phyloP scores from a whole-genome alignment of 1,140 invertebrate genomes.

The Teleogryllus occipitalis region DNA sequence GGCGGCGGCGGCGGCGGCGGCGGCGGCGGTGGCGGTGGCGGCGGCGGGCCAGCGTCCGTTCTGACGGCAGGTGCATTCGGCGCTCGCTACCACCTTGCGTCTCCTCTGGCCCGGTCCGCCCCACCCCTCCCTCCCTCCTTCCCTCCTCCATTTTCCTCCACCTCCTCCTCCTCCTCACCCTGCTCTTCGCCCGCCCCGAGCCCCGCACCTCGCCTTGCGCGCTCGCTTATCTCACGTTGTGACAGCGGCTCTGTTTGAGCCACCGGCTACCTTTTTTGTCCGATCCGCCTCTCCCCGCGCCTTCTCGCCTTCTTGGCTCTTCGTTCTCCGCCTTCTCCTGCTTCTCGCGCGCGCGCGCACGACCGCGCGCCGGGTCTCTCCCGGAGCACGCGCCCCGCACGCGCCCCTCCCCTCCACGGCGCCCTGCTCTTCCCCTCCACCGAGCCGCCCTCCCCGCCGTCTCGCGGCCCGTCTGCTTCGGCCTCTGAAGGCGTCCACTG shows the following conservation, averaged over 20 bases:
- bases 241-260: slow-evolving; percentile 2
- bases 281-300: not conserved
- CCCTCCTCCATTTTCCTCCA: not conserved
- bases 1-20: no score
- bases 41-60: not conserved
- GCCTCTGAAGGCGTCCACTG: no score
- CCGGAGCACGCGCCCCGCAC: not conserved
- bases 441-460: not conserved
- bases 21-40: no score
- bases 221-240: not conserved
- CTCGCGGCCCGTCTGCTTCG: no score
- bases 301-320: not conserved
- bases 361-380: not conserved
- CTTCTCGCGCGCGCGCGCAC: no score
- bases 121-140: not conserved
- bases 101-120: no score
- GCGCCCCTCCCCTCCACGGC: not conserved
- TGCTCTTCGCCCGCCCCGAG: no score
- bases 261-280: not conserved
- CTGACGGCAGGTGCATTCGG: not conserved
- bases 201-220: no score
- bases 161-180: not conserved
- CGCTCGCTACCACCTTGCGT: not conserved
- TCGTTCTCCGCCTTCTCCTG: not conserved
- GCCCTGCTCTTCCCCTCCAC: not conserved